phyloP scores from a whole-genome alignment of 1,140 invertebrate species.

The Dinoponera quadriceps region DNA sequence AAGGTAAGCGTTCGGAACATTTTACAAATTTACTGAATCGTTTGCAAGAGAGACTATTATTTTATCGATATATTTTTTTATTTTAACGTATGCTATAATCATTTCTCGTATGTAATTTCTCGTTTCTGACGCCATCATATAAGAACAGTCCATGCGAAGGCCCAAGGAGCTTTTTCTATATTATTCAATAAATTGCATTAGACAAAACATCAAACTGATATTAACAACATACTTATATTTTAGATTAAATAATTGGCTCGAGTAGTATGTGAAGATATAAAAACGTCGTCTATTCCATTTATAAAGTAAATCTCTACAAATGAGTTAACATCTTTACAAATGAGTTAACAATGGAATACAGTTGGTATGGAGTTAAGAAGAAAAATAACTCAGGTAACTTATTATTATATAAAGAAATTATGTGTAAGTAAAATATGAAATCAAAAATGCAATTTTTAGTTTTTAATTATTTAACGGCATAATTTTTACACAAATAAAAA shows the following conservation, averaged over 20 bases:
- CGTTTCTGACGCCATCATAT: no score
- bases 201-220: neutral
- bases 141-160: no score
- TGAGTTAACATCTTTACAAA: no score
- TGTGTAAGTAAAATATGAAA: conserved; percentile 21
- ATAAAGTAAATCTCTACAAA: neutral
- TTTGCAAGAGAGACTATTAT: no score
- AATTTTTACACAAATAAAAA: neutral
- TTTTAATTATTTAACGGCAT: neutral
- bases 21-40: no score
- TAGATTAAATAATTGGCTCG: conserved; percentile 6
- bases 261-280: conserved; percentile 1
- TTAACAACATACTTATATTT: neutral
- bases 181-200: no score
- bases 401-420: no score
- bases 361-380: conserved; percentile 9
- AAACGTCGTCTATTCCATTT: neutral
- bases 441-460: neutral
- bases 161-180: no score
- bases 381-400: neutral
- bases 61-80: no score
- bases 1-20: no score
- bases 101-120: no score
- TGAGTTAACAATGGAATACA: neutral
- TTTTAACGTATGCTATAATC: no score